These are phyloP conservation scores for human (Homo sapiens) DNA, from an alignment of 2,113 vertebrate species.

Conservation along the genomic window DNA sequence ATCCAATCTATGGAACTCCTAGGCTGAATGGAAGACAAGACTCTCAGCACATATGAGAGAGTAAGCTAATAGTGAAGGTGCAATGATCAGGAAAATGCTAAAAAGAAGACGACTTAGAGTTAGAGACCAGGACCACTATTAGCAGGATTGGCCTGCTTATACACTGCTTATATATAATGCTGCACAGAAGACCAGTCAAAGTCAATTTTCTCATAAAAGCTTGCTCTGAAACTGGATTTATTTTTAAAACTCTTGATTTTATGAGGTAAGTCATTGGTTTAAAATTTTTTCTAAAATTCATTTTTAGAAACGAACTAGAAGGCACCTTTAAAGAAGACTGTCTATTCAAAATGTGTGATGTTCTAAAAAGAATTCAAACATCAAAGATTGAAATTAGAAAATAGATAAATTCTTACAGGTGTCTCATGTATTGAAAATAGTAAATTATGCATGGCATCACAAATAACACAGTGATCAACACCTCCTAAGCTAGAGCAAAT, in stretches of 20 bases:
- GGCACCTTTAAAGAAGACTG: not conserved
- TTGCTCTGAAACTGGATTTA: not conserved
- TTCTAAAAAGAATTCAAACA: not conserved
- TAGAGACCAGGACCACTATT: not conserved
- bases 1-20: not conserved
- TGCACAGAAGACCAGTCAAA: not conserved
- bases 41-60: not conserved
- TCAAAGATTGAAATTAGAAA: not conserved
- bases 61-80: not conserved
- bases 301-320: slow-evolving; percentile 34
- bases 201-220: not conserved
- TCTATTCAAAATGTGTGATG: not conserved
- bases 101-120: not conserved
- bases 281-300: slow-evolving; percentile 13
- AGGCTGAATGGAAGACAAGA: not conserved
- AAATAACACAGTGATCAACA: not conserved
- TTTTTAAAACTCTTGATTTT: slow-evolving; percentile 2
- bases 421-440: not conserved
- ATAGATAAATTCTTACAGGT: not conserved
- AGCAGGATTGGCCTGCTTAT: not conserved
- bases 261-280: not conserved
- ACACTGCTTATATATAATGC: too few species aligned
- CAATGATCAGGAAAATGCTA: slow-evolving; percentile 26
- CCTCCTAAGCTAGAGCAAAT: not conserved
- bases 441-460: not conserved